Evolutionary conservation across 2,888 invertebrate species (phyloP).

Genomic region (Papilio gigon): DNA sequence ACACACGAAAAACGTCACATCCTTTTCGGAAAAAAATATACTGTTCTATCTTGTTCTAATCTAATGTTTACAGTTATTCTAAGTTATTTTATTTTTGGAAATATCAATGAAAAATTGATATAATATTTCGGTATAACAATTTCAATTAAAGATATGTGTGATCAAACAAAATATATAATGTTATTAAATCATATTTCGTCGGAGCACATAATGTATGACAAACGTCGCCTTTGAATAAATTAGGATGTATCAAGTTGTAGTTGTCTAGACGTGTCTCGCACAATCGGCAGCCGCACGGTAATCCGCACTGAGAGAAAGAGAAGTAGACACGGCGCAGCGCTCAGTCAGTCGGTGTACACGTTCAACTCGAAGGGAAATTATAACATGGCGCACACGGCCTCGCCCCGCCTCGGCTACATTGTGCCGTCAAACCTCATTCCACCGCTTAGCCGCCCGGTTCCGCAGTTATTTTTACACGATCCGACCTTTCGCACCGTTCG

Average conservation of each 20-base stretch:
- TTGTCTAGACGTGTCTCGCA: constrained; percentile 50
- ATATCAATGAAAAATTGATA: not conserved
- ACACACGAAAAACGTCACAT: no score
- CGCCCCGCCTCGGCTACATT: constrained; percentile 81
- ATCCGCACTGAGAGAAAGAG: constrained; percentile 74
- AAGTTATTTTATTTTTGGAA: no score
- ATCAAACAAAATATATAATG: not conserved
- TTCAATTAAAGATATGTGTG: not conserved
- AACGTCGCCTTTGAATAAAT: constrained; percentile 32
- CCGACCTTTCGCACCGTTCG: constrained; percentile 82
- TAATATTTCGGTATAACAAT: not conserved
- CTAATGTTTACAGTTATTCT: no score
- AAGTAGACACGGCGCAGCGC: constrained; percentile 72
- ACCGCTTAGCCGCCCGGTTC: constrained; percentile 80
- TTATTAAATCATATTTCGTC: not conserved
- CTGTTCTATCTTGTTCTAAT: no score
- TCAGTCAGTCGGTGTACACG: constrained; percentile 77
- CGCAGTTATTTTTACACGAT: constrained; percentile 83
- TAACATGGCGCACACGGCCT: constrained; percentile 80
- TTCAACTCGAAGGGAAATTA: constrained; percentile 81
- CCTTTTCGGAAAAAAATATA: no score
- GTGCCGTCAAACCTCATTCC: constrained; percentile 83
- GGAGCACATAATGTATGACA: not conserved
- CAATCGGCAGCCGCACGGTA: constrained; percentile 55
- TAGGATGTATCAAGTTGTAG: constrained; percentile 39